phyloP scores from a whole-genome alignment of 2,797 vertebrate species.

The Trachurus trachurus region DNA sequence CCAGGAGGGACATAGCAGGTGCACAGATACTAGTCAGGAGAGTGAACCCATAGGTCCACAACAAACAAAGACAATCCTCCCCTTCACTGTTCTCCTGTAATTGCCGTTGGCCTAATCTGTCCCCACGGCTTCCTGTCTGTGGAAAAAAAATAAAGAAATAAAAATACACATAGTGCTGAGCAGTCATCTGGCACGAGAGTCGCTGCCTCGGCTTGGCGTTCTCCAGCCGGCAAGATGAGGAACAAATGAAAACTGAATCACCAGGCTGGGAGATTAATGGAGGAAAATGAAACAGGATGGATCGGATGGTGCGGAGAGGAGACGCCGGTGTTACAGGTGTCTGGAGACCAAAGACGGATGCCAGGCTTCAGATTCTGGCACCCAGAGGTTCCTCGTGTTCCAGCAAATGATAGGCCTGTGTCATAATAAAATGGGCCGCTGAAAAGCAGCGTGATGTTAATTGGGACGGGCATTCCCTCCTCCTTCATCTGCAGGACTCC shows the following conservation, averaged over 20 bases:
- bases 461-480: conserved; percentile 41
- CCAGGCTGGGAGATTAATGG: conserved; percentile 65
- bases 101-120: conserved; percentile 69
- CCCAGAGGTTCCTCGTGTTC: conserved; percentile 39
- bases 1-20: conserved; percentile 63
- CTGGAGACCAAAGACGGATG: conserved; percentile 51
- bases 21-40: conserved; percentile 46
- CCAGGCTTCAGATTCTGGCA: conserved; percentile 57
- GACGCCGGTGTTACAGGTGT: conserved; percentile 58
- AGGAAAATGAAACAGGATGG: conserved; percentile 59
- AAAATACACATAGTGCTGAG: conserved; percentile 24
- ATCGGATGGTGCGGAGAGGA: conserved; percentile 27
- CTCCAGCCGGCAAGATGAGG: conserved; percentile 50
- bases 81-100: conserved; percentile 59
- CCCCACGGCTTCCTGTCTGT: conserved; percentile 50
- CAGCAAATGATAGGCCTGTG: conserved; percentile 40
- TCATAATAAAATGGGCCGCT: conserved; percentile 43
- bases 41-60: conserved; percentile 55
- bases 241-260: conserved; percentile 67
- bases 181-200: conserved; percentile 50
- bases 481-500: conserved; percentile 47
- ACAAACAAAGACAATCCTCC: conserved; percentile 60
- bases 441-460: conserved; percentile 52
- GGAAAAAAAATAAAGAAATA: neutral
- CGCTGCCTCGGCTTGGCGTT: conserved; percentile 44